Evolutionary conservation across 2,888 invertebrate species (phyloP), one percentile per base, ranked within the genome.

Genomic region (Toxonevra muliebris): DNA sequence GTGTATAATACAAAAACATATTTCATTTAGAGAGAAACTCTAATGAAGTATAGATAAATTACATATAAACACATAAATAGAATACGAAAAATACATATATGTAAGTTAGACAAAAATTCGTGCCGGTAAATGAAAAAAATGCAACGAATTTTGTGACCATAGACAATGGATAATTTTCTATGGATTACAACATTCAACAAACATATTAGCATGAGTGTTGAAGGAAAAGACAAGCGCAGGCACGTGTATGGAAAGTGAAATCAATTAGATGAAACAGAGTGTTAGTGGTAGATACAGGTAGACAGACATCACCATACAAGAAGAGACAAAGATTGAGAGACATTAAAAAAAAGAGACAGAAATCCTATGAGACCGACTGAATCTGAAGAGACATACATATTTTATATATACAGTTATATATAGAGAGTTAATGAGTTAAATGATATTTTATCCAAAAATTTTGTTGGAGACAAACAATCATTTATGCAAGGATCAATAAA

Each of bases 221-320:
- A 13, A 48, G 7, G 30, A 30, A 30, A 30, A 30, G 30, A 30
- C 30, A 30, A 7, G 30, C 30, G 30, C 30, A 30, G 65, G 59
- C 65, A 59, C 65, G 65, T 65, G 65, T 41, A 52, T 20, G 40
- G 52, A 59, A 53, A 65, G 43, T 52, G 42, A 50, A 58, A 65
- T 52, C 42, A 42, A 17, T 58, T 5, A 30, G 30, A 30, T 30
- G 30, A 30, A 30, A 30, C 30, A 30, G 30, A 30, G 30, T 30
- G 30, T 30, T 7, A 30, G 30, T 7, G 30, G 2, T 30, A 30
- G 30, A 30, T 4, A 30, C 30, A 30, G 30, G 2, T 7, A 30
- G 30, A 30, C 30, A 4, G 30, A n/a, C n/a, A n/a, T n/a, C n/a
- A n/a, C n/a, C n/a, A n/a, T n/a, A n/a, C n/a, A n/a, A n/a, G n/a